Conservation (phyloP, 2,888 invertebrate genomes). For the Entomobrya multifasciata region DNA sequence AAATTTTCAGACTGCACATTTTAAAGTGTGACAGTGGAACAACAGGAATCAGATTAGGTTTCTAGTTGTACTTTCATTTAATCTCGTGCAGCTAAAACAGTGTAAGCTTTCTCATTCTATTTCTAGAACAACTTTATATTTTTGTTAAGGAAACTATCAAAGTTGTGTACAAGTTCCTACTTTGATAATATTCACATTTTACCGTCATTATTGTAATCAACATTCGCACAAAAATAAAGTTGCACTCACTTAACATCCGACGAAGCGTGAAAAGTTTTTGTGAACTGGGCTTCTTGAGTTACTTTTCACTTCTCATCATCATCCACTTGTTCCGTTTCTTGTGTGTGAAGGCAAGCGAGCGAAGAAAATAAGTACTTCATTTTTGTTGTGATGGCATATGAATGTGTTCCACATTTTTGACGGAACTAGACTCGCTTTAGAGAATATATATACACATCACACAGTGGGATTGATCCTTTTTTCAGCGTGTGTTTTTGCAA, state of each 20-base stretch:
- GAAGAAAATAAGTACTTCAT: neutral
- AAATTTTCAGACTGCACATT: no score
- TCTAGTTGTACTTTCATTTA: no score
- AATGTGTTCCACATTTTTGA: constrained; percentile 15
- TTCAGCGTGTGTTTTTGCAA: neutral
- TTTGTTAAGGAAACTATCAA: neutral
- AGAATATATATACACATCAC: no score
- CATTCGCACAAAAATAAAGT: neutral
- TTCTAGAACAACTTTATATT: no score
- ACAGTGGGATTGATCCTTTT: neutral
- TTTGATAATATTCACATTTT: neutral
- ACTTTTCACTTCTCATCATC: no score
- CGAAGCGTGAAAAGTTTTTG: constrained; percentile 7
- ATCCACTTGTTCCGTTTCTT: neutral
- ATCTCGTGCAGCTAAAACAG: no score
- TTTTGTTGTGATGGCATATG: constrained; percentile 2
- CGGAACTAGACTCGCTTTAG: neutral
- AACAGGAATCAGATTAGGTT: no score
- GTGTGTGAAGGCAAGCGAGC: neutral
- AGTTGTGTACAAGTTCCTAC: neutral
- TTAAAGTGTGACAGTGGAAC: no score
- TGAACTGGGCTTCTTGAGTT: neutral
- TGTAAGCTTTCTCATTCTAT: no score
- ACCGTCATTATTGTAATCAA: no score
- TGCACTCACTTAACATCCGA: constrained; percentile 2